Conservation (phyloP, 2,888 invertebrate species). For the Acleris emargana region DNA sequence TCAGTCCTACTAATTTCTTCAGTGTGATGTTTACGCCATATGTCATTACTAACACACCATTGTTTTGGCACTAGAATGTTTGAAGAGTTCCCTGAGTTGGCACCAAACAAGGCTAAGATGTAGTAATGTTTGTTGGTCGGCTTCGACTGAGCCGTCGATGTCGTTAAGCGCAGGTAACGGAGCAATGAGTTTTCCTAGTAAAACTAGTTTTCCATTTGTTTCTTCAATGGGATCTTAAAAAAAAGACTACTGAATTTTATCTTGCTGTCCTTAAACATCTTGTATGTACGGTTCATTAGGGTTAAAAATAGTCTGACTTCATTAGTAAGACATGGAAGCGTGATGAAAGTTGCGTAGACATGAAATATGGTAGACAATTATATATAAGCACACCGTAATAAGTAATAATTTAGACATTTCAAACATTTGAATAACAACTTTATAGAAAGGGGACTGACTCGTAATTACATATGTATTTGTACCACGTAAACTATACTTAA, state of each 20-base stretch:
- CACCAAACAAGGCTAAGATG: slow-evolving; percentile 74
- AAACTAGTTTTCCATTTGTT: slow-evolving; percentile 39
- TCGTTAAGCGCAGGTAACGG: slow-evolving; percentile 66
- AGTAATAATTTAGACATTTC: too few species aligned
- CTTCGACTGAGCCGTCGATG: slow-evolving; percentile 55
- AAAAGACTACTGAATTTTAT: slow-evolving; percentile 4
- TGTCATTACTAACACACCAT: slow-evolving; percentile 67
- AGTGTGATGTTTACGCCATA: slow-evolving; percentile 39
- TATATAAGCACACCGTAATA: too few species aligned
- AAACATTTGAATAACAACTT: too few species aligned
- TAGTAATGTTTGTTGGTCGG: slow-evolving; percentile 56
- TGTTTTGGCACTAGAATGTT: slow-evolving; percentile 80
- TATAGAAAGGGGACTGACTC: too few species aligned
- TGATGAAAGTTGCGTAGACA: too few species aligned
- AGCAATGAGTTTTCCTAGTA: slow-evolving; percentile 56
- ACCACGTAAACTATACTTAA: too few species aligned
- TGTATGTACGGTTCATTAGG: slow-evolving; percentile 2
- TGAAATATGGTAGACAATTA: too few species aligned
- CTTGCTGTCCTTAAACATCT: not conserved
- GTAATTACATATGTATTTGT: too few species aligned
- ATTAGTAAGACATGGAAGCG: not conserved
- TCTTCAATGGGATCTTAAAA: slow-evolving; percentile 17
- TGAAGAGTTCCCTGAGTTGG: slow-evolving; percentile 81
- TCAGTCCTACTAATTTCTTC: slow-evolving; percentile 16
- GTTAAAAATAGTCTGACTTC: not conserved